phyloP scores from a whole-genome alignment of 2,797 vertebrate species.

The Microtus agrestis region DNA sequence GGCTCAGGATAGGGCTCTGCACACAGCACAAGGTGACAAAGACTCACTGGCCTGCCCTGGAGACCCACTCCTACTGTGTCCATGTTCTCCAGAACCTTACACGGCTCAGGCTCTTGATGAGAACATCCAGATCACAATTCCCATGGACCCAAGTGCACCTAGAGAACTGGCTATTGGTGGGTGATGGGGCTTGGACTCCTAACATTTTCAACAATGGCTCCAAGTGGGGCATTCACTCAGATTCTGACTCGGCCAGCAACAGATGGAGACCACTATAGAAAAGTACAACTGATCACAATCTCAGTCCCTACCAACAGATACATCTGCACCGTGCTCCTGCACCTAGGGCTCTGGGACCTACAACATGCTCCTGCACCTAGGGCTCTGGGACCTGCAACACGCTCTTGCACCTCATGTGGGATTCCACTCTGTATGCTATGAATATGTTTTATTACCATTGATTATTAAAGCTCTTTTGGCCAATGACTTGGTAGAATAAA shows the following conservation, averaged over 20 bases:
- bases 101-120: background rate
- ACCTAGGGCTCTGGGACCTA: too few species aligned
- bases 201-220: background rate
- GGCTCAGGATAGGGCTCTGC: background rate
- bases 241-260: background rate
- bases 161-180: background rate
- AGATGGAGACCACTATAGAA: background rate
- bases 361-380: too few species aligned
- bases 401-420: too few species aligned
- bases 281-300: background rate
- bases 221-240: background rate
- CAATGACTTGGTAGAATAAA: too few species aligned
- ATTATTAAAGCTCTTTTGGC: too few species aligned
- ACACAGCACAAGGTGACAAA: background rate
- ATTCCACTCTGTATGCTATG: too few species aligned
- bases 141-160: too few species aligned
- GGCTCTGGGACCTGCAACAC: too few species aligned
- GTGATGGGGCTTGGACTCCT: background rate
- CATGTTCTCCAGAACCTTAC: background rate
- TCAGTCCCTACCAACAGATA: background rate
- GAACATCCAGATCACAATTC: background rate
- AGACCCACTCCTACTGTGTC: background rate
- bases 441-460: too few species aligned
- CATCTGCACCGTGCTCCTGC: background rate
- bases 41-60: background rate